Conservation (phyloP, 1,140 invertebrate genomes). For the Sitodiplosis mosellana region DNA sequence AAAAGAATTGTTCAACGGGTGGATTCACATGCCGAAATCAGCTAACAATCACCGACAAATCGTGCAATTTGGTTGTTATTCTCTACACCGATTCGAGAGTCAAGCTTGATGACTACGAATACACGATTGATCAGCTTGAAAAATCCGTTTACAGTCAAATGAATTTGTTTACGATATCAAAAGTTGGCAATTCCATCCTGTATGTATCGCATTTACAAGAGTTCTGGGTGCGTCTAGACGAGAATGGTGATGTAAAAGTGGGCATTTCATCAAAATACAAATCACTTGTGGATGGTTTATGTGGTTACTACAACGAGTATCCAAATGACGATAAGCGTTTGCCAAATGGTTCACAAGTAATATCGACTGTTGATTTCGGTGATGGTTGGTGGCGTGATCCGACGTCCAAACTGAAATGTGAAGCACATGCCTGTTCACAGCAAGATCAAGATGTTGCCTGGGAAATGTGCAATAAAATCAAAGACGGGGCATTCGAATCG, state of each 20-base stretch:
- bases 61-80: constrained; percentile 14
- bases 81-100: constrained; percentile 38
- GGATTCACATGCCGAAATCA: constrained; percentile 32
- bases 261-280: constrained; percentile 41
- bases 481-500: constrained; percentile 35
- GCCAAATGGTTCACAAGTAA: constrained; percentile 40
- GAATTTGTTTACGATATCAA: constrained; percentile 42
- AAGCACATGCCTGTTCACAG: constrained; percentile 33
- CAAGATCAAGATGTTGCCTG: constrained; percentile 39
- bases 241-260: constrained; percentile 47
- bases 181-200: constrained; percentile 43
- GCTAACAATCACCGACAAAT: constrained; percentile 24
- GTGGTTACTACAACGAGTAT: constrained; percentile 53
- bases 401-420: constrained; percentile 30
- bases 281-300: constrained; percentile 51
- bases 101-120: constrained; percentile 41
- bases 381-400: constrained; percentile 45
- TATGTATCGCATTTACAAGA: constrained; percentile 48
- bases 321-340: constrained; percentile 44
- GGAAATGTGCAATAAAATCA: constrained; percentile 37
- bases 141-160: constrained; percentile 39
- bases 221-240: constrained; percentile 51
- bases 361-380: constrained; percentile 49
- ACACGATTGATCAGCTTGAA: constrained; percentile 45
- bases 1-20: constrained; percentile 36